A percentile compares a stretch with the other conserved stretches of the same genome.
Evolutionary conservation across 2,113 vertebrate species (phyloP).

Genomic region (Colossoma macropomum): DNA sequence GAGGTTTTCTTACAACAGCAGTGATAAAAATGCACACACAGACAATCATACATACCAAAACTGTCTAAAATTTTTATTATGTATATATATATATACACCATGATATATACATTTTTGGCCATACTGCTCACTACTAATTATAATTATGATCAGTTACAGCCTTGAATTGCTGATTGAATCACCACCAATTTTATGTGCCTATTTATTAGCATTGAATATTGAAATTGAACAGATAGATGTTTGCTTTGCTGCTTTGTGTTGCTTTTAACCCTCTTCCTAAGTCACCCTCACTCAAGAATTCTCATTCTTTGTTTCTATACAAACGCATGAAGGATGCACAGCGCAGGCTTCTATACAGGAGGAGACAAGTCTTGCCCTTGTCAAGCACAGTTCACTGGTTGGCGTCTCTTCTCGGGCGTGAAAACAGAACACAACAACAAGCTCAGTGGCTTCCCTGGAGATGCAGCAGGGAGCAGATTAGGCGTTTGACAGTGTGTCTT

Average conservation of each 20-base stretch:
- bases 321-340: slow-evolving; percentile 6
- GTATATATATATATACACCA: no score
- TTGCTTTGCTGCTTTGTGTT: neutral
- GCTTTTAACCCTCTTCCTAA: neutral
- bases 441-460: slow-evolving; percentile 60
- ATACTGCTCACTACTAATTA: no score
- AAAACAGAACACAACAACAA: slow-evolving; percentile 63
- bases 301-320: slow-evolving; percentile 22
- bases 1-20: no score
- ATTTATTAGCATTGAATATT: no score
- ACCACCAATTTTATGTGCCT: no score
- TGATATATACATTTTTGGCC: no score
- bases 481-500: slow-evolving; percentile 59
- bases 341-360: slow-evolving; percentile 28
- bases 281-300: neutral
- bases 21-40: no score
- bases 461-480: slow-evolving; percentile 59
- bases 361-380: slow-evolving; percentile 57
- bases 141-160: neutral
- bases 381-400: slow-evolving; percentile 49
- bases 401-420: slow-evolving; percentile 55
- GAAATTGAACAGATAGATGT: neutral
- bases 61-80: no score
- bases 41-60: no score
- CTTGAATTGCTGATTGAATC: no score